Evolutionary conservation across 92 coral and sea anemone species (phyloP), one percentile per base, ranked within the genome.

Genomic region (Hydrozoanthus gracilis): DNA sequence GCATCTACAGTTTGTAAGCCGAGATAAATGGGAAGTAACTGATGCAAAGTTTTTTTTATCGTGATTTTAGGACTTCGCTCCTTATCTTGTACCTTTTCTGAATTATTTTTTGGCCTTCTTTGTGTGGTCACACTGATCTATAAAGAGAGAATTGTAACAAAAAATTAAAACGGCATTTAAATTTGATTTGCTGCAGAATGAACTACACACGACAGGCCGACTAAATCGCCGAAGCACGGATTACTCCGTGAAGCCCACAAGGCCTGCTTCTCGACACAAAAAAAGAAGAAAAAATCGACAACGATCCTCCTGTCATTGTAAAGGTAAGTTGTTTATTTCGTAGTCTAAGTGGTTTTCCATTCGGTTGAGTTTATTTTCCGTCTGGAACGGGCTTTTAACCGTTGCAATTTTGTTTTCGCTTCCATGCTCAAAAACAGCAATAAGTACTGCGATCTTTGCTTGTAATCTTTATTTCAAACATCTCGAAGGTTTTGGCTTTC

Each of bases 221-320:
- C 54, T 82, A 50, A 82, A 47, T 78, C 78, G 87, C 79, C 75
- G 78, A 71, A 88, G 71, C 82, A 78, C 91, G 78, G 89, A 83
- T 88, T 58, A 90, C 39, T 75, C 93, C 51, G 71, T 17, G 50
- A 61, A 77, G 44, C 86, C 93, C 10, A 77, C 92, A 44, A 76
- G 62, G n/a, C 83, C 92, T 50, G 64, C 80, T 50, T 39, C 74
- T 75, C 88, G 85, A 11, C 61, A 50, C 39, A 67, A 49, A 84
- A 83, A 72, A 66, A 86, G 77, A 51, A 77, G 49, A 84, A 83
- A 76, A 84, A 64, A 62, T 3, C 85, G 85, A 67, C 75, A 4
- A 44, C 64, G 85, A 48, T 65, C 85, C 7, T 55, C 17, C 48
- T 80, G 73, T 66, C 10, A 12, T 18, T 51, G 61, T 64, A 44